Evolutionary conservation across 2,888 invertebrate genomes (phyloP).

Genomic region (Conops quadrifasciatus): DNA sequence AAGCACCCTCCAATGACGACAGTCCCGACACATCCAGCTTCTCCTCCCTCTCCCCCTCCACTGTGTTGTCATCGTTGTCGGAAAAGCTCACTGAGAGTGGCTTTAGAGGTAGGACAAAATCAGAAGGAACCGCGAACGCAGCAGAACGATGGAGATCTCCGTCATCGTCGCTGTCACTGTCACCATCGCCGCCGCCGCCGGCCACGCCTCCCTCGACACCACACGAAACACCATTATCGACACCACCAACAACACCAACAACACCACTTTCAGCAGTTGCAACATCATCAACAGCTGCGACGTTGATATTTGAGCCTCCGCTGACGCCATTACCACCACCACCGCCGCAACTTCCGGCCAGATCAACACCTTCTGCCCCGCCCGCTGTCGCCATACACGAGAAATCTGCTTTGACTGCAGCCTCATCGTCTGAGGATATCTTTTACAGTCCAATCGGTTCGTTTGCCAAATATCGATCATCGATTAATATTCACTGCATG

Average conservation of each 20-base stretch:
- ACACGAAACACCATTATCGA: not conserved
- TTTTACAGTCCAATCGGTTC: constrained; percentile 63
- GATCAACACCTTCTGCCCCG: not conserved
- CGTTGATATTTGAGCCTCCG: too few species aligned
- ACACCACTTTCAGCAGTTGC: constrained; percentile 37
- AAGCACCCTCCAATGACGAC: constrained; percentile 40
- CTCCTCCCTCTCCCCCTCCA: constrained; percentile 26
- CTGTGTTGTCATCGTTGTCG: not conserved
- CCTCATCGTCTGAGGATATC: constrained; percentile 61
- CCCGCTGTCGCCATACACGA: not conserved
- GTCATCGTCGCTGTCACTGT: constrained; percentile 7
- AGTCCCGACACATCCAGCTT: constrained; percentile 20
- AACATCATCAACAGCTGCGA: constrained; percentile 41
- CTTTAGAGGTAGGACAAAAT: too few species aligned
- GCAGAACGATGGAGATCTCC: not conserved
- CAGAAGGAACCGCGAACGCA: not conserved
- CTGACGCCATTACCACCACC: constrained; percentile 17
- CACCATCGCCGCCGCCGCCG: constrained; percentile 31
- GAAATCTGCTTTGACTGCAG: constrained; percentile 51
- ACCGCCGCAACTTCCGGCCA: constrained; percentile 37
- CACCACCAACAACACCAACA: constrained; percentile 21
- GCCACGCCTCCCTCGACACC: not conserved
- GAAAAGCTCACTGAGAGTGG: not conserved
- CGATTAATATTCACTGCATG: not conserved
- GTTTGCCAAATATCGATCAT: constrained; percentile 42